Base-by-base conservation (phyloP, 2,888 invertebrate species). In the Neuroscelio doddi region DNA sequence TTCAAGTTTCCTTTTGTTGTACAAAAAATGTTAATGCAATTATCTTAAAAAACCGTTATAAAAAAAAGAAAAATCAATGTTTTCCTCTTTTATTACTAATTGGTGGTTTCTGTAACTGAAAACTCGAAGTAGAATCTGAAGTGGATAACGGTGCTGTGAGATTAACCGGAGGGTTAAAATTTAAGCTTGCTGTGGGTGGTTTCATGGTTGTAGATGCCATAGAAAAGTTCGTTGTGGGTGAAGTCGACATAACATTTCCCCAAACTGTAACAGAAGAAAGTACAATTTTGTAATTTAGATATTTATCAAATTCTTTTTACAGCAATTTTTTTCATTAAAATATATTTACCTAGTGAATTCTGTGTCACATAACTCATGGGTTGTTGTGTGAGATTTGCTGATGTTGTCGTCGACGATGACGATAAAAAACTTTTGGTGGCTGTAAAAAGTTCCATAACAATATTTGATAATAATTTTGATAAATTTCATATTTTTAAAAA, bases 41-140 rank as follows among this genome's bases (percentile, higher is more conserved):
- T n/a, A n/a, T n/a, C n/a, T n/a, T n/a, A n/a, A n/a, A n/a, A n/a
- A n/a, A n/a, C n/a, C n/a, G 21, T 5, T 21, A 3, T 21, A 5
- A 21, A 21, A 21, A 3, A 21, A 21, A 21, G 5, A 21, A 5
- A 21, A 21, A 21, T 89, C 86, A 90, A 85, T 90, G 90, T 76
- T 92, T 92, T 61, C 90, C 90, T 64, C 92, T 86, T 82, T 92
- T 92, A 61, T 87, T 88, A 47, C 89, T 89, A 27, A 86, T 79
- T 17, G 92, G 92, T 21, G 92, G 92, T 76, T 91, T 91, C 84
- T 92, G 91, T 34, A 92, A 86, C 75, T 91, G 90, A 85, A 92
- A 92, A 72, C 80, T 82, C 10, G 83, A 79, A 58, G 64, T 78
- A 3, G 79, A 56, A 57, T 82, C 81, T 9, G 72, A 75, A 17